Percentiles rank a stretch among this genome's conserved stretches.
Evolutionary conservation across 2,113 vertebrate species (phyloP).

Genomic region (Albula goreensis): DNA sequence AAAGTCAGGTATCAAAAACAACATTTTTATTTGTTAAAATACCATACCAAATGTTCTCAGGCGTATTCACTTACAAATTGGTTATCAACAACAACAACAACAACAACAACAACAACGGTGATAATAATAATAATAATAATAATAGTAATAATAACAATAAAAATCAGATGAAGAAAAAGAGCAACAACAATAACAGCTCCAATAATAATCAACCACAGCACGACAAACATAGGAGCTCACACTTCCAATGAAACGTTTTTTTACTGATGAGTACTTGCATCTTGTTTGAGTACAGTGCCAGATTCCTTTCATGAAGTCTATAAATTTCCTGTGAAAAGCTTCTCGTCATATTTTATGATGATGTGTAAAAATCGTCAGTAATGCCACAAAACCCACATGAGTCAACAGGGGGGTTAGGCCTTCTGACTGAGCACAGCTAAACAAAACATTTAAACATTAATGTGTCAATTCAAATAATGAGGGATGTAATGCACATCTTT

Average conservation of each 20-base stretch:
- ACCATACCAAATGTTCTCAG: no score
- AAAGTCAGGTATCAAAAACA: no score
- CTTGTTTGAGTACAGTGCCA: not conserved
- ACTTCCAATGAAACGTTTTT: not conserved
- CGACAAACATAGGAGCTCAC: not conserved
- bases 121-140: not conserved
- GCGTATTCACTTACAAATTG: no score
- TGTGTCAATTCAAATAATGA: conserved; percentile 28
- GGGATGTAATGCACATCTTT: conserved; percentile 26
- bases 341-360: conserved; percentile 67
- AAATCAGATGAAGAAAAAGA: not conserved
- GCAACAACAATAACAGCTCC: not conserved
- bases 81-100: not conserved
- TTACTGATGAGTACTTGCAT: not conserved
- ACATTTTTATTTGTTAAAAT: no score
- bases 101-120: not conserved
- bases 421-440: not conserved
- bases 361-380: conserved; percentile 69
- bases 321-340: conserved; percentile 38
- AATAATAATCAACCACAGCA: not conserved
- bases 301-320: conserved; percentile 15
- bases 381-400: conserved; percentile 52
- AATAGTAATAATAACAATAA: conserved; percentile 1
- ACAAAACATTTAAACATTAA: conserved; percentile 24
- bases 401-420: not conserved